Percentiles rank a stretch among this genome's conserved stretches.
These are phyloP conservation scores for Philopotamus ludificatus DNA, from an alignment of 1,140 invertebrate species.

Conservation along the genomic window DNA sequence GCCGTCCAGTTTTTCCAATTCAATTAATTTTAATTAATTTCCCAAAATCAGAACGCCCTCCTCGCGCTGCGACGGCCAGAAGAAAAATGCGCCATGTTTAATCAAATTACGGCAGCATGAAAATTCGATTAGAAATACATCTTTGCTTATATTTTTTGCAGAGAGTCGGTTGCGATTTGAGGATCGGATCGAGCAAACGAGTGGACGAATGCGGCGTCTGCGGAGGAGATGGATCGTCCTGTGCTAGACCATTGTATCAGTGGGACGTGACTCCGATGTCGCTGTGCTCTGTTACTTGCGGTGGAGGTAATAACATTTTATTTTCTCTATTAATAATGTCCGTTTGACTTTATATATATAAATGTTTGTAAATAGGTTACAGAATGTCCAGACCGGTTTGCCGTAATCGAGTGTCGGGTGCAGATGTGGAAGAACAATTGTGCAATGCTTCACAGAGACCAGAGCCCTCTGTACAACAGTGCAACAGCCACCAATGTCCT, in stretches of 20 bases:
- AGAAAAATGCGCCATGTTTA: background rate
- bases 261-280: slow-evolving; percentile 81
- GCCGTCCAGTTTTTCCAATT: slow-evolving; percentile 27
- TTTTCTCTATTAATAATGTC: background rate
- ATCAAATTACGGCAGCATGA: background rate
- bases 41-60: slow-evolving; percentile 26
- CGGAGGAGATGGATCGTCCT: slow-evolving; percentile 83
- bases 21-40: slow-evolving; percentile 41
- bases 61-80: no score
- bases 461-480: slow-evolving; percentile 71
- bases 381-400: slow-evolving; percentile 80
- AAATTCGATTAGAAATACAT: slow-evolving; percentile 8
- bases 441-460: slow-evolving; percentile 77
- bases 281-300: slow-evolving; percentile 85
- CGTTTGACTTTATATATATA: background rate
- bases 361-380: slow-evolving; percentile 63
- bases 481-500: slow-evolving; percentile 82
- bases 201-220: slow-evolving; percentile 88
- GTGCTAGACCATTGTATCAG: slow-evolving; percentile 73
- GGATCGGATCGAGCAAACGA: slow-evolving; percentile 78
- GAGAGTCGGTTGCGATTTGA: slow-evolving; percentile 87
- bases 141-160: slow-evolving; percentile 55
- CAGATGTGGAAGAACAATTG: slow-evolving; percentile 72
- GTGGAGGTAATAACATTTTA: slow-evolving; percentile 71
- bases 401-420: slow-evolving; percentile 68